These are phyloP conservation scores for Hyposoter dolosus DNA, from an alignment of 2,888 invertebrate species.

Conservation along the genomic window DNA sequence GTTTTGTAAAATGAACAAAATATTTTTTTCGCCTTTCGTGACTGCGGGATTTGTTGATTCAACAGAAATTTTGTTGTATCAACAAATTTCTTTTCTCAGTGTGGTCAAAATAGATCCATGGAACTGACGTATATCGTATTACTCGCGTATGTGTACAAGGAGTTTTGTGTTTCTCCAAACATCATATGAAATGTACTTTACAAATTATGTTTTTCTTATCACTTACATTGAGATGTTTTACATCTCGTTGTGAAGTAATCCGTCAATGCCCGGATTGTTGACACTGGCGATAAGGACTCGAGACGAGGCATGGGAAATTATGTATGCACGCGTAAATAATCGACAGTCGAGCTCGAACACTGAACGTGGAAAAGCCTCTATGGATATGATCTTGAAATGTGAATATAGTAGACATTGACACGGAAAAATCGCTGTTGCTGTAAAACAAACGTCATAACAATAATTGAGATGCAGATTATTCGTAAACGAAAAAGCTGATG, in stretches of 20 bases:
- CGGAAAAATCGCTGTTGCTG: background rate
- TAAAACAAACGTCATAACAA: background rate
- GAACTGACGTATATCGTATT: background rate
- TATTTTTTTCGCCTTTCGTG: too few species aligned
- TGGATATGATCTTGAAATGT: background rate
- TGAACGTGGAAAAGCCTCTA: background rate
- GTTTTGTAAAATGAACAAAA: too few species aligned
- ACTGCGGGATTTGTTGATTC: too few species aligned
- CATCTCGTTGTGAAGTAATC: slow-evolving; percentile 34
- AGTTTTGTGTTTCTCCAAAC: background rate
- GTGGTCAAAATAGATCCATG: background rate
- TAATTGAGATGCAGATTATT: background rate
- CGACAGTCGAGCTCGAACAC: slow-evolving; percentile 13
- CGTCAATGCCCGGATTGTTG: slow-evolving; percentile 60
- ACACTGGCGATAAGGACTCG: slow-evolving; percentile 45
- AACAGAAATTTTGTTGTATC: too few species aligned
- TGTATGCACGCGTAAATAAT: background rate
- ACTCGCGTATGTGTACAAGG: background rate
- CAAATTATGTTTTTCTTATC: slow-evolving; percentile 44
- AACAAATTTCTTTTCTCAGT: too few species aligned
- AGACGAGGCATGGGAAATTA: slow-evolving; percentile 13
- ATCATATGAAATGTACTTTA: slow-evolving; percentile 22
- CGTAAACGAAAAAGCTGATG: background rate
- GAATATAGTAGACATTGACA: background rate
- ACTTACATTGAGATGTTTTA: background rate